A percentile compares a stretch with the other conserved stretches of the same genome.
phyloP scores from a whole-genome alignment of 2,113 vertebrate species.

The Malaclemys terrapin region DNA sequence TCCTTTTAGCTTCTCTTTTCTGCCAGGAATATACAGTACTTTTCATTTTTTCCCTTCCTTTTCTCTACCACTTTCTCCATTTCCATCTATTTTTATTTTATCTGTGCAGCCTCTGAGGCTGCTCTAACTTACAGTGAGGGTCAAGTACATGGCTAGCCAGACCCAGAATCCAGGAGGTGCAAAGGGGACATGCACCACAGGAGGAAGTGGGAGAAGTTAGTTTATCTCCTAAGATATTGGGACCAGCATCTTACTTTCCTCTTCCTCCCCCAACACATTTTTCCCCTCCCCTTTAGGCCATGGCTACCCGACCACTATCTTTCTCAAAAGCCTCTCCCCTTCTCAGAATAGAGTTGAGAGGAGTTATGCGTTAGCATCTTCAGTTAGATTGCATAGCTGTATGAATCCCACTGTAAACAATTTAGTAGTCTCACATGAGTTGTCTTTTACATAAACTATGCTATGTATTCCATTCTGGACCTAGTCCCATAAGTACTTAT shows the following conservation, averaged over 20 bases:
- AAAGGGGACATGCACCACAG: background rate
- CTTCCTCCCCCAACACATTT: background rate
- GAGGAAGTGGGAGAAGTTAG: background rate
- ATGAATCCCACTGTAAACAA: background rate
- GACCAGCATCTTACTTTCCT: background rate
- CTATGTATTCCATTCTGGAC: fast-evolving
- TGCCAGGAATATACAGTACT: background rate
- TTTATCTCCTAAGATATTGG: background rate
- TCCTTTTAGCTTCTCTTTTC: background rate
- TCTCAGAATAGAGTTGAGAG: background rate
- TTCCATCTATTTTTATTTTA: background rate
- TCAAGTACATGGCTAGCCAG: background rate
- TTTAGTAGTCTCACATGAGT: background rate
- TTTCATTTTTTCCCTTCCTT: background rate
- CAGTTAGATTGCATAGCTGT: background rate
- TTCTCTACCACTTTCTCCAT: background rate
- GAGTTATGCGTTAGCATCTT: background rate
- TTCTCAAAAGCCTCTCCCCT: background rate
- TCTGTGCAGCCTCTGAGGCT: background rate
- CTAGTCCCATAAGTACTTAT: background rate
- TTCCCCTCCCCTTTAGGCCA: background rate
- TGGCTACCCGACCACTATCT: background rate
- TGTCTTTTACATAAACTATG: background rate
- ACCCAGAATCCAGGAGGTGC: background rate
- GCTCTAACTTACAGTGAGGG: background rate